phyloP scores from a whole-genome alignment of 2,797 vertebrate species.

The Esox masquinongy region DNA sequence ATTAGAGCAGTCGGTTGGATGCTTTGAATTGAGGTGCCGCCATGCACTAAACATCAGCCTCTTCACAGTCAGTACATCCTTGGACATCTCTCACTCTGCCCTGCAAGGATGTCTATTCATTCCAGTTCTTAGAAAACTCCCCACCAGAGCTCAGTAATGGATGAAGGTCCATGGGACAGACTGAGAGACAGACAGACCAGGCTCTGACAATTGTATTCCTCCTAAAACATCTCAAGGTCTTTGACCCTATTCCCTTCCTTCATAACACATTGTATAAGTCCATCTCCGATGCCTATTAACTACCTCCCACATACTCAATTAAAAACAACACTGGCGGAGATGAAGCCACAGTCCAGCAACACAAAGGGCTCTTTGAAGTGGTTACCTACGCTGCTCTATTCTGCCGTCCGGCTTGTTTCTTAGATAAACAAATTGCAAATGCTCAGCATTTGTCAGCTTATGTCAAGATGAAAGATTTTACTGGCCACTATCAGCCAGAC shows the following conservation, averaged over 20 bases:
- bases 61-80: neutral
- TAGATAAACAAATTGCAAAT: constrained; percentile 69
- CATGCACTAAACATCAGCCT: neutral
- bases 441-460: constrained; percentile 76
- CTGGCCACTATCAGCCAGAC: constrained; percentile 69
- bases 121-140: neutral
- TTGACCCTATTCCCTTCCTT: constrained; percentile 57
- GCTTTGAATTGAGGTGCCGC: neutral
- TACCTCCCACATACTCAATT: constrained; percentile 62
- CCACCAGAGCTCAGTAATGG: neutral
- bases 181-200: neutral
- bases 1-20: neutral
- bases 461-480: constrained; percentile 76
- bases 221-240: constrained; percentile 44
- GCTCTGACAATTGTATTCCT: neutral
- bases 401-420: constrained; percentile 62
- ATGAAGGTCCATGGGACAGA: neutral
- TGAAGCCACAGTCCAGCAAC: constrained; percentile 57
- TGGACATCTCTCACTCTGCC: neutral
- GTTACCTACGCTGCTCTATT: constrained; percentile 68
- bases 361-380: constrained; percentile 71
- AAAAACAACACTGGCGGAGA: constrained; percentile 64
- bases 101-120: neutral
- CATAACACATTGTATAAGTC: constrained; percentile 27
- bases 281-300: constrained; percentile 61